Evolutionary conservation across 2,888 invertebrate genomes (phyloP).

Genomic region (Ichneumoninae sp.): DNA sequence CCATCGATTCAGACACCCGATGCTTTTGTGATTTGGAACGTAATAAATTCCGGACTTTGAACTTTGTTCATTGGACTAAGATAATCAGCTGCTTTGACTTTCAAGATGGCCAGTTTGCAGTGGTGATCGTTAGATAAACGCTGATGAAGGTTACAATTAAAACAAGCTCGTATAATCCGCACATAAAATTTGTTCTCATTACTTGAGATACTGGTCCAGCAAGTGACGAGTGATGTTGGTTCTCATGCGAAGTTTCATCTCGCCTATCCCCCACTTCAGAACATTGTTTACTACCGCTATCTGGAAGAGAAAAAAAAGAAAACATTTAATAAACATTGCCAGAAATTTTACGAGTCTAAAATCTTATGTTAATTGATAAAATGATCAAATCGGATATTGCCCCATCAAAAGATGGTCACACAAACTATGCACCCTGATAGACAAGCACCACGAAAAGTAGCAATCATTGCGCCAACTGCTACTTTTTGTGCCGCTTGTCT

Average conservation of each 20-base stretch:
- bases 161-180: not conserved
- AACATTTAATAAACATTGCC: conserved; percentile 18
- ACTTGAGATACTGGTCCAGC: conserved; percentile 97
- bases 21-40: not conserved
- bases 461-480: too few species aligned
- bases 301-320: conserved; percentile 85
- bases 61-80: not conserved
- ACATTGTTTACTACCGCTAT: conserved; percentile 97
- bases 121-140: not conserved
- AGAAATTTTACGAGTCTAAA: not conserved
- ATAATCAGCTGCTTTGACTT: conserved; percentile 2
- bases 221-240: conserved; percentile 94
- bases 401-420: too few species aligned
- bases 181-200: conserved; percentile 80
- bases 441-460: too few species aligned
- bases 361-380: too few species aligned
- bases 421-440: too few species aligned
- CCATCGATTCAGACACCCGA: not conserved
- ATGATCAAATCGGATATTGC: too few species aligned
- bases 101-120: not conserved
- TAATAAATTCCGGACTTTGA: conserved; percentile 47
- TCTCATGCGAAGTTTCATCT: conserved; percentile 95
- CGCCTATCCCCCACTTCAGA: conserved; percentile 97
- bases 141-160: not conserved
- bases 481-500: too few species aligned